Percentiles rank a stretch among this genome's conserved stretches.
Evolutionary conservation across 2,797 vertebrate species (phyloP).

Genomic region (Galaxias olidus): DNA sequence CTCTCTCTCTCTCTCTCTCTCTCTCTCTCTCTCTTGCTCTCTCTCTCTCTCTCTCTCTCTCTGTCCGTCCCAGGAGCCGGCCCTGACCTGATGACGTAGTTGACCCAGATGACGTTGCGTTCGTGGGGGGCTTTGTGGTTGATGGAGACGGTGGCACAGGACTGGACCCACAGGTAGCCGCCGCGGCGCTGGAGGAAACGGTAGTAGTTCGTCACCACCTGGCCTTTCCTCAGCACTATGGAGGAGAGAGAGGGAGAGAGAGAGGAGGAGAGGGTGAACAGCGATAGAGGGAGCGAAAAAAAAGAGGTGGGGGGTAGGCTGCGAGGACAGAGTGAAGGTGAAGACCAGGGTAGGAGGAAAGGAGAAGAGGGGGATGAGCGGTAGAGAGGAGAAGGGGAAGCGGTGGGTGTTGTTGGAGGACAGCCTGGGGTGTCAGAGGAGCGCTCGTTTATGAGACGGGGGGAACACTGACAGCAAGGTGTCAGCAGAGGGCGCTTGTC

Average conservation of each 20-base stretch:
- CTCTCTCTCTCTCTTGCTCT: too few relatives aligned
- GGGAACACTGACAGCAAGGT: background rate
- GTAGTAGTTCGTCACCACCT: constrained; percentile 88
- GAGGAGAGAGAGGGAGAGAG: background rate
- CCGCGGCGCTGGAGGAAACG: constrained; percentile 89
- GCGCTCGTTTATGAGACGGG: background rate
- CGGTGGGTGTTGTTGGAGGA: too few relatives aligned
- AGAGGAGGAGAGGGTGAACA: background rate
- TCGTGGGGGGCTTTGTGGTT: constrained; percentile 89
- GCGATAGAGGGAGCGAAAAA: background rate
- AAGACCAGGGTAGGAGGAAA: background rate
- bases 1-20: too few relatives aligned
- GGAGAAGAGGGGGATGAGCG: background rate
- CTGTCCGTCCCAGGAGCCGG: background rate
- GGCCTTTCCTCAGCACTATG: constrained; percentile 88
- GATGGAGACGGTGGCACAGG: constrained; percentile 88
- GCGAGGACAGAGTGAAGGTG: background rate
- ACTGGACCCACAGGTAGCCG: constrained; percentile 90
- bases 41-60: too few relatives aligned
- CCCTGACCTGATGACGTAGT: constrained; percentile 86
- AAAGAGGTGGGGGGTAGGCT: background rate
- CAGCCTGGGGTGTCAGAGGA: background rate
- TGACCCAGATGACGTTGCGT: constrained; percentile 92
- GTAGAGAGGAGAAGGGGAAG: too few relatives aligned
- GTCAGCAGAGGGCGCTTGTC: constrained; percentile 67